Evolutionary conservation across 2,888 invertebrate species (phyloP).

Genomic region (Lymantria monacha): DNA sequence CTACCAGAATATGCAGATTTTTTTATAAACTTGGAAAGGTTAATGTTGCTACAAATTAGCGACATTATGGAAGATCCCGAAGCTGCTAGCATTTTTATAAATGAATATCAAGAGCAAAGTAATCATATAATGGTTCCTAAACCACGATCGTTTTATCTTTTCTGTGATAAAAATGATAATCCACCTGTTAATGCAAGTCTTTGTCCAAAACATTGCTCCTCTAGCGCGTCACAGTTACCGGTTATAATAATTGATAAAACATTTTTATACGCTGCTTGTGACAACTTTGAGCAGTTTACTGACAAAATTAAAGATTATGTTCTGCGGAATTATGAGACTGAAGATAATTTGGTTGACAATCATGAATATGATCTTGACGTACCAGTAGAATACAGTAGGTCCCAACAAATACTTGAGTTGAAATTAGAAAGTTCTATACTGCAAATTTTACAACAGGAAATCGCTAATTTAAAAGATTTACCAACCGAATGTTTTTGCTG

Average conservation of each 20-base stretch:
- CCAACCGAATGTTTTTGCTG: slow-evolving; percentile 49
- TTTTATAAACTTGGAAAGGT: slow-evolving; percentile 68
- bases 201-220: slow-evolving; percentile 58
- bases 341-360: slow-evolving; percentile 49
- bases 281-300: slow-evolving; percentile 58
- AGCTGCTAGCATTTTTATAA: slow-evolving; percentile 54
- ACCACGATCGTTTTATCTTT: slow-evolving; percentile 62
- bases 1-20: slow-evolving; percentile 70
- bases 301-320: slow-evolving; percentile 56
- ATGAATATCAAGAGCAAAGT: slow-evolving; percentile 37
- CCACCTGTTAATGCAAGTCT: slow-evolving; percentile 49
- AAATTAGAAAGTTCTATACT: slow-evolving; percentile 64
- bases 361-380: slow-evolving; percentile 50
- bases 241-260: slow-evolving; percentile 64
- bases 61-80: slow-evolving; percentile 51
- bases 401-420: slow-evolving; percentile 47
- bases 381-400: slow-evolving; percentile 49
- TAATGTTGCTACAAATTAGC: slow-evolving; percentile 66
- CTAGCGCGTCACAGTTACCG: slow-evolving; percentile 59
- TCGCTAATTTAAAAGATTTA: slow-evolving; percentile 48
- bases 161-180: slow-evolving; percentile 58
- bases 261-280: slow-evolving; percentile 65
- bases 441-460: slow-evolving; percentile 61
- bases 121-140: slow-evolving; percentile 45
- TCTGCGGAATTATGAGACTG: slow-evolving; percentile 47